Base-by-base conservation (phyloP, 2,113 vertebrate species). In the Origma solitaria region DNA sequence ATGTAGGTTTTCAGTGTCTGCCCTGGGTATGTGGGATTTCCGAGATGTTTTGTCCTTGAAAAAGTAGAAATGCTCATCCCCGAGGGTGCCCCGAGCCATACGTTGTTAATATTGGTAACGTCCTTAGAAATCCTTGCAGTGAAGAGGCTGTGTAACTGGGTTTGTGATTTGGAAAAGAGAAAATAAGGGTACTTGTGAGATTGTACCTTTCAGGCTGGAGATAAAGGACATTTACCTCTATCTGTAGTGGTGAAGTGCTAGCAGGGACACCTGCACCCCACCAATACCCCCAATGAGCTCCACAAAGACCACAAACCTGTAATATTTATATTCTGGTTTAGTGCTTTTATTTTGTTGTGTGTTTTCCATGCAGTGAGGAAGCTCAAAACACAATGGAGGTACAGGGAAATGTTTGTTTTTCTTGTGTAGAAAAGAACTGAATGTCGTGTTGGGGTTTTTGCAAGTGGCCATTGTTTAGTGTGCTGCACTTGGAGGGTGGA, bases 251-350 rank as follows among this genome's bases (percentile, higher is more conserved):
- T 76, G 27, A 75, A 71, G 11, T 11, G 65, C 45, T 25, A 57
- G n/a, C 37, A n/a, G 82, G 75, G 53, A 38, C 66, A 77, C 25
- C 53, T 69, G 28, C 28, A 50, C 22, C 49, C 17, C 42, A 68
- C 78, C 1, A 1, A 3, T 40, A 33, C 12, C 21, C 83, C n/a
- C 1, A 2, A 1, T 3, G 10, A 64, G 12, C 25, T 9, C 31
- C 31, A 22, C 11, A 7, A 56, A 65, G n/a, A 57, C 8, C 53
- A 44, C 2, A 11, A 72, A 50, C 31, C 33, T 71, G 10, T 33
- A 77, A 53, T 31, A 16, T 23, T 50, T 33, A 14, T 24, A 8
- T 6, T 13, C 35, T 69, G 33, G 9, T 9, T 82, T 8, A 25
- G 15, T 27, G 33, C 25, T 5, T 57, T 79, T 62, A 33, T 44